Base-by-base conservation (phyloP, 2,113 vertebrate genomes). In the Bucco capensis region DNA sequence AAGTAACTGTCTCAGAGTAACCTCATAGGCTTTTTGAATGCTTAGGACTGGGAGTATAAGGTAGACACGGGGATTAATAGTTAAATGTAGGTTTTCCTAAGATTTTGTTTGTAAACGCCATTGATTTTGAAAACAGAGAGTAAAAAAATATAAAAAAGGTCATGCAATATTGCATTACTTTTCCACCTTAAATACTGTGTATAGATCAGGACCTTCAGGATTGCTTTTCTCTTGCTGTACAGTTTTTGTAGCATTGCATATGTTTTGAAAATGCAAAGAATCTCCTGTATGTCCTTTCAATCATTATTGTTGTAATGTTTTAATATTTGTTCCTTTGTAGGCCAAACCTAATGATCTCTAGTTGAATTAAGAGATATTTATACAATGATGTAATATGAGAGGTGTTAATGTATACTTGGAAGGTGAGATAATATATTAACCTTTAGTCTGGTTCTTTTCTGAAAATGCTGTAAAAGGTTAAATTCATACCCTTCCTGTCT, bases 341-440 rank as follows among this genome's bases (percentile, higher is more conserved):
- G 47, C 54, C 79, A 92, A 40, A 76, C 16, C 21, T 56, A 64
- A 83, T 2, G 4, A 74, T 76, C 58, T 79, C 17, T 74, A 44
- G 53, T 33, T 93, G 56, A 79, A 83, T 89, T 91, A 71, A 58
- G 74, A 82, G 53, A 83, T 93, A 44, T 93, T 95, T 91, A 50
- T 58, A 14, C 50, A 51, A 50, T 87, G 85, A 88, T 92, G 83
- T 65, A 94, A 83, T 74, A 74, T 86, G 89, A 93, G 51, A 91
- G 62, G 65, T 91, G 82, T 88, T 95, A 93, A 93, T 70, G 90
- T 82, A 38, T 46, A 67, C 58, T 93, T 93, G 86, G 86, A 91
- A 78, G 72, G 35, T 5, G 4, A 38, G 42, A 46, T 73, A 62
- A 69, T 72, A 49, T 86, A 12, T 86, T 88, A 91, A 89, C 46